Evolutionary conservation across 2,797 vertebrate species (phyloP).

Genomic region (Furcifer pardalis): DNA sequence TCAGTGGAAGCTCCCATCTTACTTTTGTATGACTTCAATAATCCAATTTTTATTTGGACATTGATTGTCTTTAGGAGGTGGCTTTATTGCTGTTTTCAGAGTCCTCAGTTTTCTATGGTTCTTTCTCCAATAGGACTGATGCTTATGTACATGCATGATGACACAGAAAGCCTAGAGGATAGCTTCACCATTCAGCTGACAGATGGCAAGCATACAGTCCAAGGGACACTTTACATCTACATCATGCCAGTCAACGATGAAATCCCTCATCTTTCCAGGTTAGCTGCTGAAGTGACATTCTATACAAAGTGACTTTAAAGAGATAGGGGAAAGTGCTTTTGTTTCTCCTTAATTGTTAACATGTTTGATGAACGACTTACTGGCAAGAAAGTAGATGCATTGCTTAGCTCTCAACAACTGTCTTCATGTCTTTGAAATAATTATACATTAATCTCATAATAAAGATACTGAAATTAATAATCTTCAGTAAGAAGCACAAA

Average conservation of each 20-base stretch:
- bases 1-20: neutral
- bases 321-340: conserved; percentile 23
- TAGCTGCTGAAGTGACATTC: conserved; percentile 72
- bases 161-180: conserved; percentile 88
- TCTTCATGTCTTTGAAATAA: neutral
- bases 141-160: conserved; percentile 83
- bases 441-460: neutral
- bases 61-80: neutral
- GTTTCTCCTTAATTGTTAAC: conserved; percentile 22
- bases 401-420: conserved; percentile 3
- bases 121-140: conserved; percentile 78
- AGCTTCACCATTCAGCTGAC: conserved; percentile 83
- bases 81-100: fast-evolving
- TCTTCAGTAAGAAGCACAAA: neutral
- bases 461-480: neutral
- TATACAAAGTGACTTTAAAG: conserved; percentile 41
- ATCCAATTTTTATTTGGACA: neutral
- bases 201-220: conserved; percentile 88
- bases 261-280: conserved; percentile 85
- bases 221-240: conserved; percentile 81
- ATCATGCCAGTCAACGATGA: conserved; percentile 89
- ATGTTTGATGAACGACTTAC: conserved; percentile 18
- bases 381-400: neutral
- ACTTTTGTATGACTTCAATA: conserved; percentile 1
- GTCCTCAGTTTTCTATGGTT: conserved; percentile 27